Conservation (phyloP, 23 tunicate genomes). For the Pegea sp. region DNA sequence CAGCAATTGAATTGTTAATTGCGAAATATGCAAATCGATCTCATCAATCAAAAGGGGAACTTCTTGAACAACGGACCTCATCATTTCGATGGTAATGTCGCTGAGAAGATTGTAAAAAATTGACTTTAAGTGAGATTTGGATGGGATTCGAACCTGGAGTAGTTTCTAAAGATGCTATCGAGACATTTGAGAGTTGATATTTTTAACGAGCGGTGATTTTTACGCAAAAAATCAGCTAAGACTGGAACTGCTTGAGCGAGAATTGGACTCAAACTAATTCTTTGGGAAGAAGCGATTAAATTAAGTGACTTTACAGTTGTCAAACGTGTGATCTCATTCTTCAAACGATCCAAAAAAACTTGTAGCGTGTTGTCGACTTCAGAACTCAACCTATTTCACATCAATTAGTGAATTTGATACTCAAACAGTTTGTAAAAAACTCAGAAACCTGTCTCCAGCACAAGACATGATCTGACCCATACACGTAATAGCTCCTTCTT, state of each 20-base stretch:
- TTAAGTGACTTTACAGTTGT: constrained; percentile 77
- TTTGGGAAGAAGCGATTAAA: constrained; percentile 26
- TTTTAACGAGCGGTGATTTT: constrained; percentile 64
- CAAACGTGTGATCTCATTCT: constrained; percentile 83
- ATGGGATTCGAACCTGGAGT: constrained; percentile 12
- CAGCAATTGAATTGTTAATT: constrained; percentile 58
- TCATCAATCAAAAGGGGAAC: constrained; percentile 76
- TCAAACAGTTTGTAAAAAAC: not conserved
- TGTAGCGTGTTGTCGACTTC: constrained; percentile 55
- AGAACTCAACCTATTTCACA: not conserved
- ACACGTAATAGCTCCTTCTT: constrained; percentile 88
- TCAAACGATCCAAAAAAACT: constrained; percentile 54
- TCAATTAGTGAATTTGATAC: not conserved
- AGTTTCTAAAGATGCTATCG: constrained; percentile 65
- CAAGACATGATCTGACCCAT: constrained; percentile 84
- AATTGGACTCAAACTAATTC: constrained; percentile 23
- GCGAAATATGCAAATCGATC: constrained; percentile 73
- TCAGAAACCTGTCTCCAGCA: constrained; percentile 67
- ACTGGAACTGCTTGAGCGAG: constrained; percentile 56
- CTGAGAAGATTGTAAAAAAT: too few species aligned
- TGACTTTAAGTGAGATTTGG: too few species aligned
- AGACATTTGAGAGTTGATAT: constrained; percentile 68
- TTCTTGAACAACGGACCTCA: constrained; percentile 47
- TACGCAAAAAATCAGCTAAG: constrained; percentile 82
- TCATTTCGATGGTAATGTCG: constrained; percentile 60